Conservation (phyloP, 2,797 vertebrate genomes). For the Carapus acus region DNA sequence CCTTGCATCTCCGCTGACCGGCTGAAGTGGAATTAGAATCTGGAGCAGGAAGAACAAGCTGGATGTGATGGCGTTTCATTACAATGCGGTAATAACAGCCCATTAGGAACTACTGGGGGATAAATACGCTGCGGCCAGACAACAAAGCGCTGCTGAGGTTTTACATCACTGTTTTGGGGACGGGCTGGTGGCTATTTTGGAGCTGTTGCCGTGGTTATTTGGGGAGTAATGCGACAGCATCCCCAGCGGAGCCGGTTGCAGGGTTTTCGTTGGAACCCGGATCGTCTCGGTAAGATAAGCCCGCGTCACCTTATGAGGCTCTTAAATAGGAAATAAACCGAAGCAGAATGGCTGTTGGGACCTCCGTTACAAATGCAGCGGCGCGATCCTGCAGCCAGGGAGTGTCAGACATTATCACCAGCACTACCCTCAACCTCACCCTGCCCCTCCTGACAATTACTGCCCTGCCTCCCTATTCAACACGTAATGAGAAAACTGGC, state of each 20-base stretch:
- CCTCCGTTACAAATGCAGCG: conserved; percentile 57
- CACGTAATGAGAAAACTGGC: conserved; percentile 75
- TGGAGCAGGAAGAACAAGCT: conserved; percentile 43
- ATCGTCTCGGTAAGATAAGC: conserved; percentile 41
- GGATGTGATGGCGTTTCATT: conserved; percentile 52
- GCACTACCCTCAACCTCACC: conserved; percentile 69
- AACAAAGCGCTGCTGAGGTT: no score
- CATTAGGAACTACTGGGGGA: neutral
- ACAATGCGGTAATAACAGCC: conserved; percentile 20
- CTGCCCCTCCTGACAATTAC: conserved; percentile 74
- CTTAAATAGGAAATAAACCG: conserved; percentile 62
- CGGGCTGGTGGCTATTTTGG: neutral
- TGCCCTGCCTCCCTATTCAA: conserved; percentile 72
- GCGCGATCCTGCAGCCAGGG: conserved; percentile 61
- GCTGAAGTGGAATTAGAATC: conserved; percentile 51
- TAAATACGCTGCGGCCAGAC: neutral
- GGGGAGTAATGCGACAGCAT: neutral
- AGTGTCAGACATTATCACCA: conserved; percentile 68
- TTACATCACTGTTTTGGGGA: no score
- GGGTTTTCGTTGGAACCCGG: conserved; percentile 27
- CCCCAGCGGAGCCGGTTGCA: neutral
- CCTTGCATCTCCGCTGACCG: conserved; percentile 44
- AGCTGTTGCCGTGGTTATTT: neutral
- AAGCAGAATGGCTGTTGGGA: conserved; percentile 50
- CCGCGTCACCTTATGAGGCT: conserved; percentile 45